Evolutionary conservation across 2,888 invertebrate species (phyloP).

Genomic region (Parascotia fuliginaria): DNA sequence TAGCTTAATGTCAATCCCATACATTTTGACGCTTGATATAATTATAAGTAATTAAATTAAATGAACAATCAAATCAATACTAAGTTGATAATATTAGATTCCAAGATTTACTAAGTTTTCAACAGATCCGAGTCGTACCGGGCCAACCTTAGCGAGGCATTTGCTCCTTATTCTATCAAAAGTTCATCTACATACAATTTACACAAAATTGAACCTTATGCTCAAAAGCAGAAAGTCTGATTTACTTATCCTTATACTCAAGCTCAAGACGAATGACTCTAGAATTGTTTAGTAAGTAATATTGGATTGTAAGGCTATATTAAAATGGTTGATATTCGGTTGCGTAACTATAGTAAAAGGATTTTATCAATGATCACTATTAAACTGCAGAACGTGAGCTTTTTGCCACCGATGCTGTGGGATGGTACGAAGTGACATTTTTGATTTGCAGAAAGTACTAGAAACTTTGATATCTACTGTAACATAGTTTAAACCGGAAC

Average conservation of each 20-base stretch:
- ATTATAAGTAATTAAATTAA: no score
- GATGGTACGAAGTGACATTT: conserved; percentile 36
- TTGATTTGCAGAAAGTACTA: conserved; percentile 1
- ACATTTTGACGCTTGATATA: no score
- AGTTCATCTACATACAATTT: conserved; percentile 27
- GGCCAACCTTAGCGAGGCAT: conserved; percentile 46
- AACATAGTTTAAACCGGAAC: no score
- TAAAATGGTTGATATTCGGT: conserved; percentile 13
- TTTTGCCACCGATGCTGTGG: conserved; percentile 42
- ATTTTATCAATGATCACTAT: conserved; percentile 39
- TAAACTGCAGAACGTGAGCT: conserved; percentile 40
- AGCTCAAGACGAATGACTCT: not conserved
- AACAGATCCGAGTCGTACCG: conserved; percentile 38
- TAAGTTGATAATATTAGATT: conserved; percentile 25
- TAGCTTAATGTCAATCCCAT: no score
- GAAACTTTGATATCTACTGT: not conserved
- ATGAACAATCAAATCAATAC: conserved; percentile 18
- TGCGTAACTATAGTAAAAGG: conserved; percentile 25
- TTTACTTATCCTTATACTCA: not conserved
- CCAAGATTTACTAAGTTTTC: conserved; percentile 41
- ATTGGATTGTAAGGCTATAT: not conserved
- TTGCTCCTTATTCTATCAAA: conserved; percentile 56
- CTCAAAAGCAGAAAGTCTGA: accelerated
- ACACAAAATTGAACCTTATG: conserved; percentile 9
- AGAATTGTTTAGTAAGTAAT: not conserved